Percentiles rank a stretch among this genome's conserved stretches.
Evolutionary conservation across 2,888 invertebrate species (phyloP).

Genomic region (Volucella bombylans): DNA sequence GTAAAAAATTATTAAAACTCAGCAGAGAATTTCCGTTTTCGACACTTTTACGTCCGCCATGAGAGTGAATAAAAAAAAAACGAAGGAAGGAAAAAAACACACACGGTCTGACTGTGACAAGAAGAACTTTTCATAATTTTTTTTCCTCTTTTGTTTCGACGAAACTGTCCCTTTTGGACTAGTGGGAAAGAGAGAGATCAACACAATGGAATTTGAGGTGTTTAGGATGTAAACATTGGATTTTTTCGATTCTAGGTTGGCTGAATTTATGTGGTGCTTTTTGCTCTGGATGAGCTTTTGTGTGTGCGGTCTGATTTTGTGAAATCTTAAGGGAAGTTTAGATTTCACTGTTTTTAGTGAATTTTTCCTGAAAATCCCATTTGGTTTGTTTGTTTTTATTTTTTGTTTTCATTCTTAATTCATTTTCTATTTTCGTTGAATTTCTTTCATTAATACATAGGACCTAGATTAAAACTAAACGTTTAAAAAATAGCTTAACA

Average conservation of each 20-base stretch:
- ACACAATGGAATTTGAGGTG: slow-evolving; percentile 37
- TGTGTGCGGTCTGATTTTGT: not conserved
- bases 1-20: slow-evolving; percentile 75
- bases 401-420: too few species aligned
- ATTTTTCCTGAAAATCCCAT: too few species aligned
- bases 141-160: not conserved
- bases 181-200: slow-evolving; percentile 44
- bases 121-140: slow-evolving; percentile 38
- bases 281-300: not conserved
- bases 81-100: too few species aligned
- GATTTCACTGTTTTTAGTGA: too few species aligned
- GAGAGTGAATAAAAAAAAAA: slow-evolving; percentile 66
- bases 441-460: too few species aligned
- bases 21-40: slow-evolving; percentile 76
- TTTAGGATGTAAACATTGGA: slow-evolving; percentile 66
- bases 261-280: slow-evolving; percentile 1
- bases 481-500: too few species aligned
- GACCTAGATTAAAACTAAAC: too few species aligned
- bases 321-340: not conserved
- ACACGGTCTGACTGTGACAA: slow-evolving; percentile 34
- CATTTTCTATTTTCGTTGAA: too few species aligned
- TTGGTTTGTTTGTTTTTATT: too few species aligned
- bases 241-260: slow-evolving; percentile 39
- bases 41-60: slow-evolving; percentile 76
- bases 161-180: slow-evolving; percentile 54